These are phyloP conservation scores for Rhabdomys pumilio DNA, from an alignment of 2,797 vertebrate species.

Conservation along the genomic window DNA sequence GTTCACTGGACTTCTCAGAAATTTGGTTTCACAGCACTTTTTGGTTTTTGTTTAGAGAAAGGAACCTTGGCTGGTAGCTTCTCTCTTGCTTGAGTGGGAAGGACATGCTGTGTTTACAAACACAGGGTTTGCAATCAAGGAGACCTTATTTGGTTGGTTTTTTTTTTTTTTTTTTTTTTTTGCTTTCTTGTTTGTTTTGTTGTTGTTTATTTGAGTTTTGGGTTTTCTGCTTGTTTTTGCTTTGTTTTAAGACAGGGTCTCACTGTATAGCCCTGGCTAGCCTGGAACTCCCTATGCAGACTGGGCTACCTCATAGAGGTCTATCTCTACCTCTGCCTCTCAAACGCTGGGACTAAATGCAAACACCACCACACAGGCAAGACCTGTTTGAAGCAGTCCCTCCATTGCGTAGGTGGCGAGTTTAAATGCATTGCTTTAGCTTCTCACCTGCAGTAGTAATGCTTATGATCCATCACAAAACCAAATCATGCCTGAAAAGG, in stretches of 20 bases:
- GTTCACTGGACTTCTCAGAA: slow-evolving; percentile 59
- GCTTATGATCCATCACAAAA: slow-evolving; percentile 29
- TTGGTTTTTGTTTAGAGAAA: background rate
- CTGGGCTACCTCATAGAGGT: background rate
- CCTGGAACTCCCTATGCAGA: background rate
- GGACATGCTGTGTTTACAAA: background rate
- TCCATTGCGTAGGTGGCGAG: background rate
- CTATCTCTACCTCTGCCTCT: background rate
- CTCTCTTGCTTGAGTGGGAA: background rate
- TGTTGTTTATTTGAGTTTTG: background rate
- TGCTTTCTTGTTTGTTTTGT: background rate
- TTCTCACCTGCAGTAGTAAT: slow-evolving; percentile 49
- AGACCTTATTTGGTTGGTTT: background rate
- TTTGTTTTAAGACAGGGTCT: background rate
- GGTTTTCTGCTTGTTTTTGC: background rate
- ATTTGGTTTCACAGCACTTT: slow-evolving; percentile 23
- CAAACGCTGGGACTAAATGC: background rate
- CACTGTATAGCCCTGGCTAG: background rate
- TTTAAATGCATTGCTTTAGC: background rate
- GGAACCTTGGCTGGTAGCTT: background rate
- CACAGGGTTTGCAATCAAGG: background rate
- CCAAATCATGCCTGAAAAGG: slow-evolving; percentile 26
- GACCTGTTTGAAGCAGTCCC: slow-evolving; percentile 2
- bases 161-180: too few species aligned
- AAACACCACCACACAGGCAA: background rate